Percentiles rank a stretch among this genome's conserved stretches.
phyloP scores from a whole-genome alignment of 1,140 invertebrate genomes.

The Ctenoplectra terminalis region DNA sequence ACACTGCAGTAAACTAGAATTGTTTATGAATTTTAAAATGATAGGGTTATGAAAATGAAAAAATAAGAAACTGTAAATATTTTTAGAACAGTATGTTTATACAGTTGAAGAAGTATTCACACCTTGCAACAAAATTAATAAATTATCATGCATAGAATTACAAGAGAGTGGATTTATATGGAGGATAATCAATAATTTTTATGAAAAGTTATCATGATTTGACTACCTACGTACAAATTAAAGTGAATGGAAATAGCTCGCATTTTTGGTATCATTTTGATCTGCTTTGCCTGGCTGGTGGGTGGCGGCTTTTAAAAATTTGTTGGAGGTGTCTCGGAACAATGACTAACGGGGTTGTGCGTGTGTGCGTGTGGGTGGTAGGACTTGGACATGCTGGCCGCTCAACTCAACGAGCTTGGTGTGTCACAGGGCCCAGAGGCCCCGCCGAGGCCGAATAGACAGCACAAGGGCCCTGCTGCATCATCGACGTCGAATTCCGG shows the following conservation, averaged over 20 bases:
- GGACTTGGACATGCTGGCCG: slow-evolving; percentile 96
- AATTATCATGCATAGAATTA: no score
- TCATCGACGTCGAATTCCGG: slow-evolving; percentile 75
- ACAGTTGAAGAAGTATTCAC: no score
- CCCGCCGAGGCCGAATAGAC: slow-evolving; percentile 84
- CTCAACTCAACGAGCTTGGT: slow-evolving; percentile 95
- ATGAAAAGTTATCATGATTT: no score
- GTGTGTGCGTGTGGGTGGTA: slow-evolving; percentile 83
- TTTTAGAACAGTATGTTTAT: no score
- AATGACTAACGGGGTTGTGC: slow-evolving; percentile 77
- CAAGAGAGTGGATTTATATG: no score
- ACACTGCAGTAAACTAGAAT: no score
- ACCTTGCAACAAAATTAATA: no score
- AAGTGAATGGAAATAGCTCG: slow-evolving; percentile 2
- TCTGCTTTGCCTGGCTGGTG: slow-evolving; percentile 59
- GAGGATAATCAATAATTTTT: no score
- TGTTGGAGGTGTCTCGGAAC: slow-evolving; percentile 68
- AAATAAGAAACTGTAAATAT: no score
- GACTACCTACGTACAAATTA: background rate
- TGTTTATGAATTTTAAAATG: no score
- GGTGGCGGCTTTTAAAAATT: slow-evolving; percentile 60
- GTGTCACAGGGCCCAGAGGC: slow-evolving; percentile 85
- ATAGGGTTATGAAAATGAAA: no score
- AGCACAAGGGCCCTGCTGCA: slow-evolving; percentile 76
- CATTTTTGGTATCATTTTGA: slow-evolving; percentile 14